A percentile compares a stretch with the other conserved stretches of the same genome.
Evolutionary conservation across 2,888 invertebrate species (phyloP).

Genomic region (Allygus modestus): DNA sequence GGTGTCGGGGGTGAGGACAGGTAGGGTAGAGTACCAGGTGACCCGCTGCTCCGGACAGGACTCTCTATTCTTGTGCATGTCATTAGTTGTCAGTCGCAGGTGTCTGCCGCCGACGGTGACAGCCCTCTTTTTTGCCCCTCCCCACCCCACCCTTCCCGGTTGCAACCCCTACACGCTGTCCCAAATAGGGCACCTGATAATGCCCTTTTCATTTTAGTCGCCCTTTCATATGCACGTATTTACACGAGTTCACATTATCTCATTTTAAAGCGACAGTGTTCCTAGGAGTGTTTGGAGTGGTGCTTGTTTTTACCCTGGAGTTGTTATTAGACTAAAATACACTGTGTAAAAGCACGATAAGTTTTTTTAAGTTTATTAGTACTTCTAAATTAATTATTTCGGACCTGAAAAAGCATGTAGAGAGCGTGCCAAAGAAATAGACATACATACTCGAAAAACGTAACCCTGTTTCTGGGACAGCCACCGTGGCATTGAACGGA

Average conservation of each 20-base stretch:
- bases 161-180: background rate
- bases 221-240: conserved; percentile 31
- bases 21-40: background rate
- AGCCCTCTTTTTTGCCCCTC: background rate
- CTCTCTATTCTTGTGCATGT: conserved; percentile 29
- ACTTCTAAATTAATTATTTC: too few species aligned
- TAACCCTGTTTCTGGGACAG: too few species aligned
- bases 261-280: background rate
- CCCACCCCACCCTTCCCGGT: background rate
- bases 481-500: too few species aligned
- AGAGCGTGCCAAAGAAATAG: too few species aligned
- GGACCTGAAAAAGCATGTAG: too few species aligned
- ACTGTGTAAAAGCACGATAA: too few species aligned
- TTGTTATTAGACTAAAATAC: too few species aligned
- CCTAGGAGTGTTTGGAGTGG: too few species aligned
- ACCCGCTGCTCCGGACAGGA: background rate
- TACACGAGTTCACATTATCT: background rate
- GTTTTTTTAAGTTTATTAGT: too few species aligned
- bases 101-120: conserved; percentile 3
- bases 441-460: too few species aligned
- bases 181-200: background rate
- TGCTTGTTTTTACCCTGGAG: too few species aligned
- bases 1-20: background rate
- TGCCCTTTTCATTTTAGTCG: background rate
- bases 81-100: conserved; percentile 19